These are phyloP conservation scores for Carlito syrichta DNA, from an alignment of 2,113 vertebrate genomes.

Conservation along the genomic window DNA sequence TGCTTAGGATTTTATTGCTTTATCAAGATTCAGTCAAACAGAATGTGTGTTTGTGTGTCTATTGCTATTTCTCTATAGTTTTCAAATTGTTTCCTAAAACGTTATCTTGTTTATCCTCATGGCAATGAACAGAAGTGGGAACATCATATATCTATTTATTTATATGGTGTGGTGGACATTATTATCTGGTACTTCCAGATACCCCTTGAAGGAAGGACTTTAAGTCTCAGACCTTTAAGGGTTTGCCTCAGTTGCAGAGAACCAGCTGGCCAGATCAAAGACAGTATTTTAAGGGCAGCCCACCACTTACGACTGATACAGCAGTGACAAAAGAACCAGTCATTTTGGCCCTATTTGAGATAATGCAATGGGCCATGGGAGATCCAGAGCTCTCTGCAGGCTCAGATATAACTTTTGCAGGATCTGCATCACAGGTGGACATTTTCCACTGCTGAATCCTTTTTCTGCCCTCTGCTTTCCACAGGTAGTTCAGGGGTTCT, in stretches of 20 bases:
- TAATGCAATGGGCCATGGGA: accelerated
- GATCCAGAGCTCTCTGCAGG: background rate
- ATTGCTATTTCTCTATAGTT: background rate
- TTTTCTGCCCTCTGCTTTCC: background rate
- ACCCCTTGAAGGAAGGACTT: background rate
- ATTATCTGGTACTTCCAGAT: background rate
- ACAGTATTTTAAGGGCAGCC: background rate
- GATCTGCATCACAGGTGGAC: background rate
- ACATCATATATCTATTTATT: background rate
- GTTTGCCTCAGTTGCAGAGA: background rate
- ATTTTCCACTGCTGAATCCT: background rate
- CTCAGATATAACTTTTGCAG: background rate
- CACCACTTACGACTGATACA: background rate
- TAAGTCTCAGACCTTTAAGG: background rate
- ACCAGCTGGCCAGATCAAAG: background rate
- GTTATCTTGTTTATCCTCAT: background rate
- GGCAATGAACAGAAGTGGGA: background rate
- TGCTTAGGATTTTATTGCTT: background rate
- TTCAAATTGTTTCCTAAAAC: background rate
- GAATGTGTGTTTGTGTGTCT: background rate
- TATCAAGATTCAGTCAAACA: background rate
- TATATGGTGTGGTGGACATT: background rate
- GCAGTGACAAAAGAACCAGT: no score
- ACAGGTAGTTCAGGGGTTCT: background rate
- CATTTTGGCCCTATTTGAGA: background rate